Evolutionary conservation across 2,113 vertebrate species (phyloP), one percentile per base, ranked within the genome.

Genomic region (Empidonax alnorum): DNA sequence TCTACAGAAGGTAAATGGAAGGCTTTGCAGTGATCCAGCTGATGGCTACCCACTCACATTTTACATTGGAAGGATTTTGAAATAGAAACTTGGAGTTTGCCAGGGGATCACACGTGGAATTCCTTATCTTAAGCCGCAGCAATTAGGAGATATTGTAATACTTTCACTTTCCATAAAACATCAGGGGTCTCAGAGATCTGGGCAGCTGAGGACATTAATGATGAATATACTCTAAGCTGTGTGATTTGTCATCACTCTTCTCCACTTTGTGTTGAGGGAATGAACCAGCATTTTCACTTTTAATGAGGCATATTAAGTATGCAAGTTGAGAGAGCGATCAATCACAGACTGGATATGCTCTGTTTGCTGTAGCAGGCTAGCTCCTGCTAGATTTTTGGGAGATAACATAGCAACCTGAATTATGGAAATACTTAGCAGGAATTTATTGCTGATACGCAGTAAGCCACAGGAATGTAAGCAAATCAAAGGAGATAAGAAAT

Each of bases 351-450:
- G 65, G 52, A 65, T 91, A 46, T 35, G 28, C 31, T 87, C n/a
- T 3, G 2, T 39, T 89, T 91, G 39, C 49, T 95, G 35, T 56
- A 81, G 47, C 77, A 59, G 61, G 25, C 44, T 83, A 66, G n/a
- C 15, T 84, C 37, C 46, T 75, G 73, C 28, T 25, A 56, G 58
- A 47, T 61, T 84, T 73, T 80, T 93, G 65, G n/a, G 84, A 44
- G 52, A 69, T 78, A 73, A 93, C 56, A 89, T n/a, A 65, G 10
- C 1, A 4, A 35, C 65, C 25, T 81, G n/a, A 73, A 65, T 50
- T 82, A 58, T 30, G 71, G 42, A 87, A 93, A 93, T 53, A 79
- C 23, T 84, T 89, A 78, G 33, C 27, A 77, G 68, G 69, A 93
- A 87, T 84, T 90, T 66, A 50, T 77, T 81, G 33, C 63, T 81